Evolutionary conservation across 2,113 vertebrate genomes (phyloP).

Genomic region (Arizona elegans): DNA sequence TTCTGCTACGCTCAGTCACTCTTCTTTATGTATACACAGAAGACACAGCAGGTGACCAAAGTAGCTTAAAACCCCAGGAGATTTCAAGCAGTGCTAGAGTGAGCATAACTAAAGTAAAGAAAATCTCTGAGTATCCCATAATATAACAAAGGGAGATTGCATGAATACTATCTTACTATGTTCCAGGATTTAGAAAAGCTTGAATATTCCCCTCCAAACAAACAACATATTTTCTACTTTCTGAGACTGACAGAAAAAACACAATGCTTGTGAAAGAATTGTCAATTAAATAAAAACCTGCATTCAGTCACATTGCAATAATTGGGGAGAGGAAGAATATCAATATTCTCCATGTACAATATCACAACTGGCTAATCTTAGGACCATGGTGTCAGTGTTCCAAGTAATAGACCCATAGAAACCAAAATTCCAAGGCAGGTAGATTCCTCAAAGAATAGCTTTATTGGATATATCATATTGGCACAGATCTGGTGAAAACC

Average conservation of each 20-base stretch:
- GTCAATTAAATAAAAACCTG: neutral
- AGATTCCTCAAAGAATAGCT: too few species aligned
- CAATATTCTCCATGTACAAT: neutral
- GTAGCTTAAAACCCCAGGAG: slow-evolving; percentile 12
- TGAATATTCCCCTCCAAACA: neutral
- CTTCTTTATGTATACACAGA: slow-evolving; percentile 20
- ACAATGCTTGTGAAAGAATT: neutral
- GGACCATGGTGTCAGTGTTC: neutral
- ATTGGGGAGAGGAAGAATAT: neutral
- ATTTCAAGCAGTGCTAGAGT: neutral
- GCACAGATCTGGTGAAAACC: too few species aligned
- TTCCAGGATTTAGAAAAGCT: neutral
- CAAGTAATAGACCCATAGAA: too few species aligned
- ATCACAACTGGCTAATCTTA: neutral
- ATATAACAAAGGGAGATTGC: neutral
- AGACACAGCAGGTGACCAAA: slow-evolving; percentile 15
- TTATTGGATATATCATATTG: too few species aligned
- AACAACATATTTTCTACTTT: neutral
- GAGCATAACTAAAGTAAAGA: slow-evolving; percentile 1
- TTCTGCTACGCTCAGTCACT: neutral
- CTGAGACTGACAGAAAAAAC: neutral
- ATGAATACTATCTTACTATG: neutral
- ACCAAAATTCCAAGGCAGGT: too few species aligned
- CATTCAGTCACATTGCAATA: neutral
- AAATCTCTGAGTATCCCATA: neutral